Base-by-base conservation (phyloP, 92 coral and sea anemone genomes). In the Zoanthus solanderi region DNA sequence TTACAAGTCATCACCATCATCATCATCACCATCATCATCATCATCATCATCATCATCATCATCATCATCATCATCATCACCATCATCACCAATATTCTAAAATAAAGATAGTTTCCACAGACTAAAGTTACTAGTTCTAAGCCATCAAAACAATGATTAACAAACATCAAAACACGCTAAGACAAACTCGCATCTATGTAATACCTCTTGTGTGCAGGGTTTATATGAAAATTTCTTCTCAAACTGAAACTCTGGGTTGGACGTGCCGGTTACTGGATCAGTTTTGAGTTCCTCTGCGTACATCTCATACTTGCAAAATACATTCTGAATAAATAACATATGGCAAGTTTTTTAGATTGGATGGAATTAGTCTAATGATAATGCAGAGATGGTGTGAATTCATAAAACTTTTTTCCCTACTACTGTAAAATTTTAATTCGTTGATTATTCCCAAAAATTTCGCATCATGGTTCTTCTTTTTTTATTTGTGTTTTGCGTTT, bases 201-300 rank as follows among this genome's bases (percentile, higher is more conserved):
- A 44, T 88, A 96, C 98, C 98, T 95, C 88, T 56, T 96, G 91
- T 34, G 94, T 83, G 84, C 95, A 94, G 6, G 93, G 95, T 52
- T 92, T 92, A 87, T 90, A 96, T 56, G 92, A 83, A 63, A 94
- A 96, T 30, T 89, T 88, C 75, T 96, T 95, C 85, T 95, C 98
- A 37, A 92, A 95, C 90, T 95, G 92, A 75, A 96, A 96, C 32
- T 96, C 98, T 6, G 98, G 98, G 83, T 96, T 96, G n/a, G 94
- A 86, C 45, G 98, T 96, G 68, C 96, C 98, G 32, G 95, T 91
- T 57, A 90, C 88, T 72, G 76, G 90, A 34, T 92, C 91, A 6
- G 98, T 96, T 79, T 90, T 88, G 12, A 92, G 88, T 75, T 88
- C 94, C 77, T 95, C 96, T 47, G 92, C 86, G 60, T 91, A 94